Base-by-base conservation (phyloP, 2,888 invertebrate genomes). In the Acanthococcus lagerstroemiae region DNA sequence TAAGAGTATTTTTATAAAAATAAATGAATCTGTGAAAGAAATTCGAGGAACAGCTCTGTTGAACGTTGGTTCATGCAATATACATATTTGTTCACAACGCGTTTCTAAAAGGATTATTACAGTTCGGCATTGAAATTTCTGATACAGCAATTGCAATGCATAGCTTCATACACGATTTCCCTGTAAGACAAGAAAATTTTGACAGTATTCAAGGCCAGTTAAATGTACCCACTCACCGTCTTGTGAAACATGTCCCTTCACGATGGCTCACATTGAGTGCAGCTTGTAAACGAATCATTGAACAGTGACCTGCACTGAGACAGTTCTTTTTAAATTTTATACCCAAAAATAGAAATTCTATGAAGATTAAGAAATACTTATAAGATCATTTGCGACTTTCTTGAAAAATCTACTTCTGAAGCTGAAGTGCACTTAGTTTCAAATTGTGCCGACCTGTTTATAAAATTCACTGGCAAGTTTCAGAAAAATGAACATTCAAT, bases 31-130 rank as follows among this genome's bases (percentile, higher is more conserved):
- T 15, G 27, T 55, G 15, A 24, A 24, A 25, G 25, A n/a, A 17
- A 25, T 22, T 15, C 25, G 55, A 26, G 55, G 55, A 26, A n/a
- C 9, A 12, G 24, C n/a, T 26, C 55, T 55, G 15, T 26, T 55
- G 46, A 48, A 67, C 27, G 58, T 67, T 22, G 67, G 68, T 45
- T 54, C 68, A 55, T 68, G 55, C 48, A 68, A 68, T 37, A 46
- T 68, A 22, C 68, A 67, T 37, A 25, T 67, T n/a, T 4, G 60
- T 67, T 19, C 67, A 68, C 48, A 67, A 61, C 55, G 60, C 56
- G 21, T 68, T 68, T 55, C 6, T 26, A 6, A 68, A 57, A 58
- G 66, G 66, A 24, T 21, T 67, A 17, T 27, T 37, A 26, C 19
- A 50, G 50, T 50, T 67, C 12, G 58, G 58, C 44, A 30, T 46